Percentiles rank a stretch among this genome's conserved stretches.
phyloP scores from a whole-genome alignment of 2,113 vertebrate species.

The Puma concolor region DNA sequence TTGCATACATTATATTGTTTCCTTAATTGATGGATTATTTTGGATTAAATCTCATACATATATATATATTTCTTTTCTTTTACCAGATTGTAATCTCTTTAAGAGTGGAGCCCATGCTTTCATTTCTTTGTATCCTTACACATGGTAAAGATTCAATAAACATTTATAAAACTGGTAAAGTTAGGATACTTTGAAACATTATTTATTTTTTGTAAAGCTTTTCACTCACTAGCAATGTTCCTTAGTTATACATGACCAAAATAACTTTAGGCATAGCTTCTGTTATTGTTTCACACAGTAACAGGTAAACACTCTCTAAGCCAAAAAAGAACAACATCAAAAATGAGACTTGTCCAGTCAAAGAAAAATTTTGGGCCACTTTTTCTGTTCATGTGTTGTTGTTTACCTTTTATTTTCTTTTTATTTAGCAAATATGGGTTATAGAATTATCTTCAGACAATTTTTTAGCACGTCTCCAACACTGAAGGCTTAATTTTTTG shows the following conservation, averaged over 20 bases:
- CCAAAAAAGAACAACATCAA: background rate
- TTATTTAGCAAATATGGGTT: background rate
- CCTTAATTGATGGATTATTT: slow-evolving; percentile 29
- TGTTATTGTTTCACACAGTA: slow-evolving; percentile 2
- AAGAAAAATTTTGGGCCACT: background rate
- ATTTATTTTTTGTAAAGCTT: background rate
- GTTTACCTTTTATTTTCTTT: background rate
- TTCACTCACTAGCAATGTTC: background rate
- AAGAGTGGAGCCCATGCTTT: background rate
- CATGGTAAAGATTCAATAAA: background rate
- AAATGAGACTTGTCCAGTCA: slow-evolving; percentile 18
- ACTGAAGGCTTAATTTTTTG: slow-evolving; percentile 13
- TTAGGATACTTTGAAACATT: slow-evolving; percentile 7
- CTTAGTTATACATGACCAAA: background rate
- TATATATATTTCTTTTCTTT: background rate
- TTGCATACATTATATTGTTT: background rate
- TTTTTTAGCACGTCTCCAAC: background rate
- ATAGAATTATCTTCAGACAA: background rate
- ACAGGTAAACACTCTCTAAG: background rate
- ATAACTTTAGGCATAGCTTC: slow-evolving; percentile 11
- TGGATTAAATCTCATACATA: background rate
- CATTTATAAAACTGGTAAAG: slow-evolving; percentile 30
- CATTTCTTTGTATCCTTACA: background rate
- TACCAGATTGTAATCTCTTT: background rate
- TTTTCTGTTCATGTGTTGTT: background rate